Base-by-base conservation (phyloP, 2,888 invertebrate genomes). In the Stomorhina lunata region DNA sequence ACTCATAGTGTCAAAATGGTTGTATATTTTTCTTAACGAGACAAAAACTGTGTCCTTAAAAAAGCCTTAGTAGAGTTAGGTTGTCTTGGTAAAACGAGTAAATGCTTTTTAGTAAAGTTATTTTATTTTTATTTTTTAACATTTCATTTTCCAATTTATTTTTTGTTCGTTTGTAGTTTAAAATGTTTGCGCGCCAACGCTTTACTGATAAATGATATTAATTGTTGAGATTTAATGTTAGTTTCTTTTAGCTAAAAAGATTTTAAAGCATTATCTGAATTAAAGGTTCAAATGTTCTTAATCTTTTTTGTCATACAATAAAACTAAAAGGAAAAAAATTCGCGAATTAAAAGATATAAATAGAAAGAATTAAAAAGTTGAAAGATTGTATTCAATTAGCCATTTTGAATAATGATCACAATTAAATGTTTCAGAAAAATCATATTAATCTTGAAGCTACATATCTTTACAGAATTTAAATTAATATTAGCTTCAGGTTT, bases 91-190 rank as follows among this genome's bases (percentile, higher is more conserved):
- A 57, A 50, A 71, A 76, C 71, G 20, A 66, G 59, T 72, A 72
- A 81, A 81, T 81, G 77, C 66, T 77, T 77, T 81, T 77, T 81
- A 71, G 72, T 66, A 71, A 71, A 78, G 71, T 57, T 65, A 43
- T 57, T 78, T 71, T 72, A n/a, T n/a, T n/a, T n/a, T 50, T 12
- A 4, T 20, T 37, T n/a, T 55, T 7, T 9, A 15, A n/a, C 15
- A 43, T 17, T 17, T 43, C 43, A 43, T 43, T 48, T 63, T 43
- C 6, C 43, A 27, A 43, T 43, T 61, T 40, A 17, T 2, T 68
- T 27, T 53, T 40, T 43, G 17, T 65, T 45, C 15, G 4, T 5
- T 45, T 76, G 48, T 4, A 20, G 29, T 50, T 55, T 29, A 1
- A 59, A 53, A 61, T 61, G 17, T 68, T 34, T 2, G 40, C 10